phyloP scores from a whole-genome alignment of 2,888 invertebrate genomes.

The Mythimna lalbum region DNA sequence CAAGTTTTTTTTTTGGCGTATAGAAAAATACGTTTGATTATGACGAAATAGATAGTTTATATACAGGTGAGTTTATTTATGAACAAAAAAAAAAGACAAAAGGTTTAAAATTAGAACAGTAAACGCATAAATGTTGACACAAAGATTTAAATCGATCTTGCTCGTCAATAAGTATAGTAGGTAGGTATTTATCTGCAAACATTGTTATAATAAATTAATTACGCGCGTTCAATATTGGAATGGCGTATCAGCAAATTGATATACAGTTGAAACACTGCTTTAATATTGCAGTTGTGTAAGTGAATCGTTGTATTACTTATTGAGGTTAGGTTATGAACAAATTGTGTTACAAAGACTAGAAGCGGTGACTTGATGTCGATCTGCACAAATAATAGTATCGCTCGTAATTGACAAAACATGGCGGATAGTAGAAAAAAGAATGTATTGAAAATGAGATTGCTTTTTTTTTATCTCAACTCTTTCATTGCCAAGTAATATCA shows the following conservation, averaged over 20 bases:
- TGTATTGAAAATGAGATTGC: background rate
- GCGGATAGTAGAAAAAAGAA: slow-evolving; percentile 17
- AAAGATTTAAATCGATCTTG: slow-evolving; percentile 40
- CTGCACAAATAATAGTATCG: slow-evolving; percentile 35
- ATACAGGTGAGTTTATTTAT: slow-evolving; percentile 13
- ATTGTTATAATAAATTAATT: slow-evolving; percentile 42
- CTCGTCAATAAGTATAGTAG: slow-evolving; percentile 22
- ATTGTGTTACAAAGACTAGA: slow-evolving; percentile 39
- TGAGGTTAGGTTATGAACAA: slow-evolving; percentile 56
- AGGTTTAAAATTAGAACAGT: slow-evolving; percentile 23
- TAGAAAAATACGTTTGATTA: slow-evolving; percentile 36
- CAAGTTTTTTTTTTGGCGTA: slow-evolving; percentile 48
- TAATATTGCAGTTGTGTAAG: slow-evolving; percentile 52
- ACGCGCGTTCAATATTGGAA: slow-evolving; percentile 28
- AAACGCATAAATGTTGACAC: slow-evolving; percentile 23
- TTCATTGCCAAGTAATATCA: too few species aligned
- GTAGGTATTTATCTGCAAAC: slow-evolving; percentile 34
- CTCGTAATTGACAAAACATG: slow-evolving; percentile 29
- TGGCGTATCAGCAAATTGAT: slow-evolving; percentile 54
- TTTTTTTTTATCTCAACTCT: background rate
- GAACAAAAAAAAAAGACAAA: slow-evolving; percentile 25
- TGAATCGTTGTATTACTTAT: slow-evolving; percentile 54
- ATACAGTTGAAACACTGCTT: slow-evolving; percentile 31
- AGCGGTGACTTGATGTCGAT: slow-evolving; percentile 12
- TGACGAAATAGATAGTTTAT: slow-evolving; percentile 24